These are phyloP conservation scores for Pseudomyrmex gracilis DNA, from an alignment of 1,140 invertebrate genomes.

Conservation along the genomic window DNA sequence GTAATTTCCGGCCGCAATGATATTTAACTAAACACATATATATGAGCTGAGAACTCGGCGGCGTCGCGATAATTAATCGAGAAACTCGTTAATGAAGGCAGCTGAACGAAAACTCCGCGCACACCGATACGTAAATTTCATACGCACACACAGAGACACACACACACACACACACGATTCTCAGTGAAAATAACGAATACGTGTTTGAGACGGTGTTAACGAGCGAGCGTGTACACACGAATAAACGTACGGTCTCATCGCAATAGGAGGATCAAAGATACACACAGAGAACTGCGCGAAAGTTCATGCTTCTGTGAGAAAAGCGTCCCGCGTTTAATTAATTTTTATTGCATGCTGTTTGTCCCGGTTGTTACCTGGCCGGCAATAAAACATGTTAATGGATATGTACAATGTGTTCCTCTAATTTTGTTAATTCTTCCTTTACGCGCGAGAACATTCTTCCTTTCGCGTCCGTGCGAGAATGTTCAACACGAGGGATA, in stretches of 20 bases:
- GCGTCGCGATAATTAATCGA: conserved; percentile 50
- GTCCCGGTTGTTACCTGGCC: not conserved
- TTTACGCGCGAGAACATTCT: not conserved
- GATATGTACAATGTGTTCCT: conserved; percentile 2
- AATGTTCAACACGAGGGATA: not conserved
- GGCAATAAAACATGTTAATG: not conserved
- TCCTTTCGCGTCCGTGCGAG: not conserved
- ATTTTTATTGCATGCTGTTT: conserved; percentile 36
- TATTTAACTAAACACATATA: conserved; percentile 9
- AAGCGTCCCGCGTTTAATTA: conserved; percentile 20
- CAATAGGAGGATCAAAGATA: not conserved
- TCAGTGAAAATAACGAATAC: conserved; percentile 31
- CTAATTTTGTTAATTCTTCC: conserved; percentile 26
- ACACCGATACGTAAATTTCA: not conserved
- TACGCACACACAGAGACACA: not conserved
- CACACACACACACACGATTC: not conserved
- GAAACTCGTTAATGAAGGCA: conserved; percentile 54
- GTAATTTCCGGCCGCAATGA: conserved; percentile 25
- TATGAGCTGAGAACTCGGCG: not conserved
- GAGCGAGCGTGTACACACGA: not conserved
- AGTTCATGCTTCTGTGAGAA: conserved; percentile 15
- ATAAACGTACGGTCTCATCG: not conserved
- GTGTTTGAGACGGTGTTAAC: conserved; percentile 19
- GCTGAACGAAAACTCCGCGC: conserved; percentile 32
- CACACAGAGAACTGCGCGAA: conserved; percentile 1